Conservation (phyloP, 2,113 vertebrate species). For the Pongo abelii region DNA sequence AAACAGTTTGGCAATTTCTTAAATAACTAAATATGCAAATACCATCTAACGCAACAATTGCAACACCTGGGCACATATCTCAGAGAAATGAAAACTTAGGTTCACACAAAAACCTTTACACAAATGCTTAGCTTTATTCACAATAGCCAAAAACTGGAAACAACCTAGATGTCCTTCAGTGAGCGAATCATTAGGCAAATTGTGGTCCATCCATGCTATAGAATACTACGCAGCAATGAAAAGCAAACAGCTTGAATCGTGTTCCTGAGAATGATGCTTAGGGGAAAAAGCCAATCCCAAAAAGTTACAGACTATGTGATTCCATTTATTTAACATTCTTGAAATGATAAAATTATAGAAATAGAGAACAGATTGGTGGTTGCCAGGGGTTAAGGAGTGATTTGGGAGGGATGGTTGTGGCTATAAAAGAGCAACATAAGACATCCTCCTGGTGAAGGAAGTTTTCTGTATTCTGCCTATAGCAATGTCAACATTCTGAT, state of each 20-base stretch:
- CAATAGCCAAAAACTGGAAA: neutral
- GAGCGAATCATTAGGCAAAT: neutral
- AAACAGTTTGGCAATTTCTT: neutral
- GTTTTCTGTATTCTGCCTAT: fast-evolving
- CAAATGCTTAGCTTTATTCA: neutral
- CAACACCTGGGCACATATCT: neutral
- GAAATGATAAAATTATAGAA: neutral
- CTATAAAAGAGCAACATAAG: neutral
- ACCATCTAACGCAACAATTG: neutral
- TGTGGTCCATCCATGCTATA: too few species aligned
- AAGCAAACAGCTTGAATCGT: neutral
- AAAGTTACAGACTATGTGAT: neutral
- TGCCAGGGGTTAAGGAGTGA: neutral
- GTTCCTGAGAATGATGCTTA: neutral
- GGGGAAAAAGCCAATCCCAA: neutral
- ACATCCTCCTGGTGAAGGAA: too few species aligned
- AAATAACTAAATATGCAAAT: neutral
- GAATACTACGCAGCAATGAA: neutral
- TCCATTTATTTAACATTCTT: neutral
- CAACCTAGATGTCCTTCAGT: neutral
- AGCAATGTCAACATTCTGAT: neutral
- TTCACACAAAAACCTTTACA: neutral
- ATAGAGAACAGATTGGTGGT: neutral
- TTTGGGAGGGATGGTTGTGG: too few species aligned
- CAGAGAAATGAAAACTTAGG: neutral